Percentiles rank a stretch among this genome's conserved stretches.
These are phyloP conservation scores for Rhinogobius similis DNA, from an alignment of 2,113 vertebrate species.

Conservation along the genomic window DNA sequence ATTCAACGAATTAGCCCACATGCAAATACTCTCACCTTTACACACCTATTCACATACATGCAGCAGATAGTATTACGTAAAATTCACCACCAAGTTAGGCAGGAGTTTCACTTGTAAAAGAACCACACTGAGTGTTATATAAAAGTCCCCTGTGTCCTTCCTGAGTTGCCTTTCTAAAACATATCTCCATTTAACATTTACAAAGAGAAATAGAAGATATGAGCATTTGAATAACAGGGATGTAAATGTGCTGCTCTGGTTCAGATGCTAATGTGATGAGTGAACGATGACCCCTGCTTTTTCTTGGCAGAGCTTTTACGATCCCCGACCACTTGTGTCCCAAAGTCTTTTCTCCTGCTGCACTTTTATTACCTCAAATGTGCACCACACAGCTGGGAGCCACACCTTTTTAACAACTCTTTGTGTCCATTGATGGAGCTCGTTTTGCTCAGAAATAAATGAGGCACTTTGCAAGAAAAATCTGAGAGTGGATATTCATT, in stretches of 20 bases:
- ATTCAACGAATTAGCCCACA: neutral
- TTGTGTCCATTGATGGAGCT: constrained; percentile 13
- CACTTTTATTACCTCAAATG: constrained; percentile 11
- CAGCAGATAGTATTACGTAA: constrained; percentile 1
- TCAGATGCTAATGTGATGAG: neutral
- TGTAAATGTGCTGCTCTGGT: neutral
- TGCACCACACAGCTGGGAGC: neutral
- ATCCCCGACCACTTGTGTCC: neutral
- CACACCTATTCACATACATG: neutral
- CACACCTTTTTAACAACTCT: constrained; percentile 12
- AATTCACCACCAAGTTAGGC: neutral
- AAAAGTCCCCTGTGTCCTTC: constrained; percentile 8
- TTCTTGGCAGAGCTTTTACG: neutral
- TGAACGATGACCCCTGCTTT: constrained; percentile 2
- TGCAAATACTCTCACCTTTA: neutral
- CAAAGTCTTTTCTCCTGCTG: neutral
- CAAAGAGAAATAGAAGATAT: constrained; percentile 3
- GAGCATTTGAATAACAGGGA: constrained; percentile 6
- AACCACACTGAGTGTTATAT: neutral
- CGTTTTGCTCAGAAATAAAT: constrained; percentile 21
- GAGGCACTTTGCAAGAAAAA: constrained; percentile 8
- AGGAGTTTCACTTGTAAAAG: neutral
- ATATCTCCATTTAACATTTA: constrained; percentile 1
- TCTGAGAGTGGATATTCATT: too few species aligned
- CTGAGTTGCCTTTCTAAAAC: neutral